A percentile compares a stretch with the other conserved stretches of the same genome.
Conservation (phyloP, 64 coral and sea anemone genomes). For the Catalaphyllia jardinei region DNA sequence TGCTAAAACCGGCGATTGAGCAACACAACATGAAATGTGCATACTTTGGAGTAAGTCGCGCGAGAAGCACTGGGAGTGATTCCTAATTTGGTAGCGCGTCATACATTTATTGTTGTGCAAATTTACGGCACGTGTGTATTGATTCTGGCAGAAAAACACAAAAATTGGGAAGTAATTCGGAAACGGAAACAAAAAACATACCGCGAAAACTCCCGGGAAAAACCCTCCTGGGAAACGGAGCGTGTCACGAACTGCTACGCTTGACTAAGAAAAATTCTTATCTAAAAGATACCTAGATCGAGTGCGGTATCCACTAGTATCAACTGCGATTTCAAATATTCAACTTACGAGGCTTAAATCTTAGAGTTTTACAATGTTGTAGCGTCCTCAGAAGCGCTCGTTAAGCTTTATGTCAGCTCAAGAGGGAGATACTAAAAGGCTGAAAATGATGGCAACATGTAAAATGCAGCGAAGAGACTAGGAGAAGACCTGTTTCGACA, state of each 20-base stretch:
- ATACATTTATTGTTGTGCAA: slow-evolving; percentile 20
- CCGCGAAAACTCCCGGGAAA: neutral
- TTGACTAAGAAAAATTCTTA: neutral
- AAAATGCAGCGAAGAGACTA: too few species aligned
- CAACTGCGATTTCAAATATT: too few species aligned
- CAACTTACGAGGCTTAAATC: too few species aligned
- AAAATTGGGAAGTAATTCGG: neutral
- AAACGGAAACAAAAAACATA: neutral
- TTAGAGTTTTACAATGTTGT: too few species aligned
- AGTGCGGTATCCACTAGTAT: neutral
- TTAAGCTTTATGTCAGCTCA: too few species aligned
- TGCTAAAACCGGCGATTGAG: slow-evolving; percentile 27
- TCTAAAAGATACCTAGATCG: neutral
- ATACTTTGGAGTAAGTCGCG: neutral
- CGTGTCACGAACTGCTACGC: neutral
- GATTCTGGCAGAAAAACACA: neutral
- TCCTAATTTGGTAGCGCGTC: slow-evolving; percentile 30
- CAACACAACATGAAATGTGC: neutral
- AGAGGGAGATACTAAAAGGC: neutral
- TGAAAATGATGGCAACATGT: neutral
- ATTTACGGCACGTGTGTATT: neutral
- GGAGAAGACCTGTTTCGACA: too few species aligned
- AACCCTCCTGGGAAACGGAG: neutral
- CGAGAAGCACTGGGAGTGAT: slow-evolving; percentile 35
- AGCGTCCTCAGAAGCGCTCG: too few species aligned